Base-by-base conservation (phyloP, 2,113 vertebrate genomes). In the Climacteris rufus region DNA sequence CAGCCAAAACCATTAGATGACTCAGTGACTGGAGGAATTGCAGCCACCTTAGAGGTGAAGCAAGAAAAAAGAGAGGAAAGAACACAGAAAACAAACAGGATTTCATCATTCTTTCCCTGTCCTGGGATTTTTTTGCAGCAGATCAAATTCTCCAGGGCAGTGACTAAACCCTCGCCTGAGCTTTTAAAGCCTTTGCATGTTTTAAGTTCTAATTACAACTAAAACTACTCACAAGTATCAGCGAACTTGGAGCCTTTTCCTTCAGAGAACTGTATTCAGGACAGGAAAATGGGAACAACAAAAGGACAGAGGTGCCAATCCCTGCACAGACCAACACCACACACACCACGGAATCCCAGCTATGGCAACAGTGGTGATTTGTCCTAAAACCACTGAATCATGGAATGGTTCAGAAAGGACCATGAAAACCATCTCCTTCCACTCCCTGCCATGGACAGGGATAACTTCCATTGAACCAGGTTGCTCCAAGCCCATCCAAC, bases 151-250 rank as follows among this genome's bases (percentile, higher is more conserved):
- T 44, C 53, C 31, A 17, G 63, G 18, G 52, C 52, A 61, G 30
- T 4, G 1, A 57, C 37, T 15, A n/a, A 57, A 61, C 23, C 31
- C 20, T 9, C 2, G 1, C 0, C 1, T 6, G 17, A 20, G 18
- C 31, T 60, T 79, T 37, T 61, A 72, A 71, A 66, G 28, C 39
- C 14, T 68, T 77, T 54, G 28, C 44, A 40, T 50, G 33, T 28
- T 3, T 69, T 42, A 42, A 82, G 33, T 7, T 35, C 28, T 56
- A 56, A 82, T 50, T 69, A 15, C 23, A 56, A 64, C 31, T 23
- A 23, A 33, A 69, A 65, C 49, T 33, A 6, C 27, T 61, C 17
- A 0, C 33, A 33, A 84, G 30, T 54, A 45, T 20, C 0, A 0
- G 11, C 37, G 45, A 78, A 82, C 21, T 39, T 54, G 40, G 42